These are phyloP conservation scores for Cyclophora albipunctata DNA, from an alignment of 2,888 invertebrate genomes.

Conservation along the genomic window DNA sequence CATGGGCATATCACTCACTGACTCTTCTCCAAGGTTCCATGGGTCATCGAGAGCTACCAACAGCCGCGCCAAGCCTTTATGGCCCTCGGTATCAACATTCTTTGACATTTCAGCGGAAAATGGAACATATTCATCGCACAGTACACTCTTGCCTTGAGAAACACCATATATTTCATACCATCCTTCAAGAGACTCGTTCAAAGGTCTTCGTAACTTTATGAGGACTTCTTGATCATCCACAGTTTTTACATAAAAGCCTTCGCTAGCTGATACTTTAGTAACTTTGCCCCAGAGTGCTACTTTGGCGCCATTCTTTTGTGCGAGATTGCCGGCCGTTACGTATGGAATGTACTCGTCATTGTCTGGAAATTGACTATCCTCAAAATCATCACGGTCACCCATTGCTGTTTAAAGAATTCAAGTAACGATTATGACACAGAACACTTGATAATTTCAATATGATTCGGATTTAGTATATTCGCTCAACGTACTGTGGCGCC, in stretches of 20 bases:
- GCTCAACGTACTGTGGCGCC: too few species aligned
- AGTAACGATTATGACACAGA: neutral
- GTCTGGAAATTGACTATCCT: constrained; percentile 66
- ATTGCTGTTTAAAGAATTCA: constrained; percentile 24
- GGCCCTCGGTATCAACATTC: constrained; percentile 60
- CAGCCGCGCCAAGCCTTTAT: constrained; percentile 55
- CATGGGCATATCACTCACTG: too few species aligned
- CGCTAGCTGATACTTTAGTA: constrained; percentile 57
- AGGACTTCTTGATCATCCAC: constrained; percentile 66
- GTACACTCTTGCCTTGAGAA: constrained; percentile 58
- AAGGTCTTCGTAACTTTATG: constrained; percentile 49
- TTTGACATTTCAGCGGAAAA: constrained; percentile 54
- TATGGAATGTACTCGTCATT: constrained; percentile 67
- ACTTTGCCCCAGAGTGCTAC: constrained; percentile 66
- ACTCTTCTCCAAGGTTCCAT: constrained; percentile 62
- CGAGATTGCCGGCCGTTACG: constrained; percentile 60
- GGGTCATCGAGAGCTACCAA: constrained; percentile 62
- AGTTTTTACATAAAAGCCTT: constrained; percentile 63
- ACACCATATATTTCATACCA: constrained; percentile 68
- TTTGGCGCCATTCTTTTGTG: constrained; percentile 65
- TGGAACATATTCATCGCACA: constrained; percentile 63
- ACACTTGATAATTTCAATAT: too few species aligned
- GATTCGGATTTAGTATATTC: too few species aligned
- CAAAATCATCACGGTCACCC: constrained; percentile 64
- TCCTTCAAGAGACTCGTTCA: constrained; percentile 60